These are phyloP conservation scores for Crotalus adamanteus DNA, from an alignment of 2,797 vertebrate species.

Conservation along the genomic window DNA sequence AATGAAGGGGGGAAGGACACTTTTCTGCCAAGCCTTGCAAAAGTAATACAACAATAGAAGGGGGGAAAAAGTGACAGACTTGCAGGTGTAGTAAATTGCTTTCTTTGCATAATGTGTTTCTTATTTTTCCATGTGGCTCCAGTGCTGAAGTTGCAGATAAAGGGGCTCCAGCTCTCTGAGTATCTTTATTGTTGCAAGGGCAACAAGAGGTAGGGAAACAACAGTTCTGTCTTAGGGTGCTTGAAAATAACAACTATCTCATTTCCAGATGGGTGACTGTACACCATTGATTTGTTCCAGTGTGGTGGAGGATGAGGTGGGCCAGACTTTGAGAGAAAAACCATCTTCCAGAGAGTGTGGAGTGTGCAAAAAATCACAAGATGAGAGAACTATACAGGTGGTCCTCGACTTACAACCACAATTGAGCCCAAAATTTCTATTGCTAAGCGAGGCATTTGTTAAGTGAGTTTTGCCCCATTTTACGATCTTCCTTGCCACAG, in stretches of 20 bases:
- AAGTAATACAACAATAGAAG: constrained; percentile 2
- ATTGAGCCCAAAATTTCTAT: background rate
- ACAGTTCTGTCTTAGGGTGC: background rate
- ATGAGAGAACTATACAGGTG: background rate
- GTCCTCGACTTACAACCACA: background rate
- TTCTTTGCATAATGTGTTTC: constrained; percentile 4
- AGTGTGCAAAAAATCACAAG: background rate
- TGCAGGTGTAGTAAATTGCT: constrained; percentile 30
- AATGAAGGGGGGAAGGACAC: background rate
- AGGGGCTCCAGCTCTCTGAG: background rate
- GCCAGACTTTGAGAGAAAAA: background rate
- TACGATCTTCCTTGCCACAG: background rate
- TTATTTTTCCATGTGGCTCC: constrained; percentile 20
- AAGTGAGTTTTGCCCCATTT: background rate
- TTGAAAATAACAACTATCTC: background rate
- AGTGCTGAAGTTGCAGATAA: constrained; percentile 8
- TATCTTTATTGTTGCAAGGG: constrained; percentile 14
- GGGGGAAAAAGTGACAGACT: background rate
- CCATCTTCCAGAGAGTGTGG: background rate
- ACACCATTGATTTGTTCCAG: background rate
- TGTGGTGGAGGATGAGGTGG: background rate
- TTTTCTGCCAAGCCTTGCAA: constrained; percentile 4
- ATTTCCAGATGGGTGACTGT: background rate
- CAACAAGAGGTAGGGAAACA: constrained; percentile 8
- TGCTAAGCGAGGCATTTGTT: background rate